Base-by-base conservation (phyloP, 2,888 invertebrate genomes). In the Biston betularia region DNA sequence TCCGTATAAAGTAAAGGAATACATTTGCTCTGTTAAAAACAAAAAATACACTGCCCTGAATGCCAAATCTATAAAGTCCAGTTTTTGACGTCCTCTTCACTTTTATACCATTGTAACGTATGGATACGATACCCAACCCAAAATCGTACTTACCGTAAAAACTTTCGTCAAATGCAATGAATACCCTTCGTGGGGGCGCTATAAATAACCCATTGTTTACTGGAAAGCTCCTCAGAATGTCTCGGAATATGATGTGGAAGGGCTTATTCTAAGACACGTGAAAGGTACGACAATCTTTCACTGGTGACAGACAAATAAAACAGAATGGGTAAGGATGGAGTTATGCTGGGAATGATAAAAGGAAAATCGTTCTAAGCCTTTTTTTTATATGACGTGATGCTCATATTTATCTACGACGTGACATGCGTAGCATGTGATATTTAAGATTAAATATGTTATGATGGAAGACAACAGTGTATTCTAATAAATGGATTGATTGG, bases 151-250 rank as follows among this genome's bases (percentile, higher is more conserved):
- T 35, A 38, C 46, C 54, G 15, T 40, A 60, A 57, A 66, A 62
- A 57, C 33, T 54, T 65, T 35, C 62, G 52, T 52, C 49, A 46
- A 57, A 61, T 61, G 65, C 61, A 66, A 62, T 57, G 62, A 62
- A 66, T 46, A 34, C 48, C 44, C 42, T 42, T 62, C 62, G 66
- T 66, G 66, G 58, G 48, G 33, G 44, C 11, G 62, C 62, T 62
- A 66, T 66, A 62, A 66, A 66, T 66, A 66, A 57, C 50, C 62
- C 67, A 72, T 72, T 74, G 72, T 74, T 75, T 71, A 73, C 66
- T 60, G 52, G 68, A 75, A 70, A 54, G 69, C 55, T 64, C 62
- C 38, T 49, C 56, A 69, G 70, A 70, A 74, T 72, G 72, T 72
- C 68, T 74, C 68, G 65, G 68, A 72, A 68, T 63, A 72, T 72